Evolutionary conservation across 2,888 invertebrate genomes (phyloP).

Genomic region (Auanema sp.): DNA sequence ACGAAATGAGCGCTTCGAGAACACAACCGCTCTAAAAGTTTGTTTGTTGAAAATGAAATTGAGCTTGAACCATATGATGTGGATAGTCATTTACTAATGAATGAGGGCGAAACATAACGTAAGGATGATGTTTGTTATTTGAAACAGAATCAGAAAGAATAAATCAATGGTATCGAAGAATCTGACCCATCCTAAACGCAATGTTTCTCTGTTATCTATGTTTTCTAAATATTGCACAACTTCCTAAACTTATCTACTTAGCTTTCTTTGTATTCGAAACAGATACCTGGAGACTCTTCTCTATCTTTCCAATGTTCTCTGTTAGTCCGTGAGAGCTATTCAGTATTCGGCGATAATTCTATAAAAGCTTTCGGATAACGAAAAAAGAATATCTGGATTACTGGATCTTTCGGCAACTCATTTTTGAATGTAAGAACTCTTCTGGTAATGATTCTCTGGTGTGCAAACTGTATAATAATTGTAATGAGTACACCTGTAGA

Average conservation of each 20-base stretch:
- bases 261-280: not conserved
- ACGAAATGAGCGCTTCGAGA: no score
- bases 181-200: slow-evolving; percentile 11
- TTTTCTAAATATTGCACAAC: slow-evolving; percentile 11
- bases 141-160: slow-evolving; percentile 13
- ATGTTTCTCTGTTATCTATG: slow-evolving; percentile 2
- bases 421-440: slow-evolving; percentile 9
- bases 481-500: slow-evolving; percentile 16
- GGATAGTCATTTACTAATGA: slow-evolving; percentile 9
- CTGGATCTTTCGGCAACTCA: not conserved
- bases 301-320: not conserved
- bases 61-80: no score
- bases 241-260: no score
- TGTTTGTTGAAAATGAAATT: no score
- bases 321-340: not conserved
- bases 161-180: slow-evolving; percentile 11
- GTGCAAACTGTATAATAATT: slow-evolving; percentile 10
- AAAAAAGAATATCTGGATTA: slow-evolving; percentile 4
- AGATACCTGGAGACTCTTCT: not conserved
- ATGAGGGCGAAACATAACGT: slow-evolving; percentile 10
- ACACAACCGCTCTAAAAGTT: no score
- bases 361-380: not conserved
- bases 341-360: not conserved
- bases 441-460: slow-evolving; percentile 17
- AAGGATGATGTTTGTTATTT: slow-evolving; percentile 10